phyloP scores from a whole-genome alignment of 2,888 invertebrate species.

The Idaea biselata region DNA sequence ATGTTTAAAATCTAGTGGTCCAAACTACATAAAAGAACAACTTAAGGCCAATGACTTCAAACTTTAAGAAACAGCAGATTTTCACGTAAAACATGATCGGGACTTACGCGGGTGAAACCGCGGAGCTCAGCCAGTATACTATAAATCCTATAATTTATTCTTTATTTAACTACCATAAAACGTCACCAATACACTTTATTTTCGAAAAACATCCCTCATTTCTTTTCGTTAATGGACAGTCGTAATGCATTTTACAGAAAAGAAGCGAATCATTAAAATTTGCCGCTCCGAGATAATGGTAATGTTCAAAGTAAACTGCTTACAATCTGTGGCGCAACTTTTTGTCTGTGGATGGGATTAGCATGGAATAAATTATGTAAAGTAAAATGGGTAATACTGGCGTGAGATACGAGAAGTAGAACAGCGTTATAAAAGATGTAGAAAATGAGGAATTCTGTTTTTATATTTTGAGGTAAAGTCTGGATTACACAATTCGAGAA shows the following conservation, averaged over 20 bases:
- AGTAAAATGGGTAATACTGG: neutral
- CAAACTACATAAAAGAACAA: too few relatives aligned
- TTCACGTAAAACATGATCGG: too few relatives aligned
- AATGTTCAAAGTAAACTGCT: constrained; percentile 21
- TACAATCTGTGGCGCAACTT: neutral
- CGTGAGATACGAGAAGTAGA: neutral
- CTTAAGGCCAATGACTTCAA: too few relatives aligned
- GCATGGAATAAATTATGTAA: neutral
- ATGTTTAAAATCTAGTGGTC: too few relatives aligned
- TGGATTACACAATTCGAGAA: too few relatives aligned
- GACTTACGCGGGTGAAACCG: too few relatives aligned
- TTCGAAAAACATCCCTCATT: constrained; percentile 1
- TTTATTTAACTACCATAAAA: too few relatives aligned
- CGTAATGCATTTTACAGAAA: constrained; percentile 26
- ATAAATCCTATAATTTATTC: too few relatives aligned
- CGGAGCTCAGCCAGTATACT: too few relatives aligned
- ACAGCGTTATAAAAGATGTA: neutral
- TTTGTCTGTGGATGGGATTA: neutral
- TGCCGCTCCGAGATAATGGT: constrained; percentile 32
- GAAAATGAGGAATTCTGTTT: neutral
- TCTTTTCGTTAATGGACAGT: constrained; percentile 1
- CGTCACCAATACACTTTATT: neutral
- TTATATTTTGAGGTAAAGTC: neutral
- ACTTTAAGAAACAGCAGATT: too few relatives aligned
- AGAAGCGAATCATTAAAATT: constrained; percentile 35